phyloP scores from a whole-genome alignment of 2,797 vertebrate genomes.

The Anguilla anguilla region DNA sequence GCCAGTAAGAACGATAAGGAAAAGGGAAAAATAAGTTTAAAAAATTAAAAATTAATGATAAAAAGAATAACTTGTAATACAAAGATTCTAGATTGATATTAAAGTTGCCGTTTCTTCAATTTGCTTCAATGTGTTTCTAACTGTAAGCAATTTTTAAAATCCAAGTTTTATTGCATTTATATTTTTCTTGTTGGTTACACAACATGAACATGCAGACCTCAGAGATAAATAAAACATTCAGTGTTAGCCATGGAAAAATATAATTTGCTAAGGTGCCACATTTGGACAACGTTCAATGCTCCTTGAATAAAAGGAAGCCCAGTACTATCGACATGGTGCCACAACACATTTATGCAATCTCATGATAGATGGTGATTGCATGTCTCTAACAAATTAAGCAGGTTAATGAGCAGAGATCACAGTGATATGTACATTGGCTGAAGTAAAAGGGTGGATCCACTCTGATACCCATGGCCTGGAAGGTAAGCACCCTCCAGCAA shows the following conservation, averaged over 20 bases:
- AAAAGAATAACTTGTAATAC: background rate
- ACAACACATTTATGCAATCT: background rate
- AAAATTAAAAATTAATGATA: background rate
- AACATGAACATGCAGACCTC: background rate
- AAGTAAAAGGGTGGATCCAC: background rate
- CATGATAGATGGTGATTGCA: background rate
- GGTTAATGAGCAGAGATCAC: slow-evolving; percentile 27
- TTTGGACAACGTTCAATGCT: background rate
- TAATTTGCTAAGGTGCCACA: background rate
- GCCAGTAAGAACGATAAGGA: background rate
- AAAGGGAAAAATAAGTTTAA: background rate
- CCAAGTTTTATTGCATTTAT: background rate
- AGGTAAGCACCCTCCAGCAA: background rate
- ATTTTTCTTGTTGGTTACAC: background rate
- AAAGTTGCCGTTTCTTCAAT: background rate
- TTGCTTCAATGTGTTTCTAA: background rate
- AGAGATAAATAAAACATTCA: background rate
- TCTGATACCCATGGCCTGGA: background rate
- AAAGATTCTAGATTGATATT: background rate
- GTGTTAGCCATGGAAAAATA: background rate
- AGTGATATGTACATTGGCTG: background rate
- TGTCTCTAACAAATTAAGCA: background rate
- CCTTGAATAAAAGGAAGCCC: background rate
- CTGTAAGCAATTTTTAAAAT: background rate
- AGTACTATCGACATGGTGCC: background rate